These are phyloP conservation scores for Ericerus pela DNA, from an alignment of 1,140 invertebrate species.

Conservation along the genomic window DNA sequence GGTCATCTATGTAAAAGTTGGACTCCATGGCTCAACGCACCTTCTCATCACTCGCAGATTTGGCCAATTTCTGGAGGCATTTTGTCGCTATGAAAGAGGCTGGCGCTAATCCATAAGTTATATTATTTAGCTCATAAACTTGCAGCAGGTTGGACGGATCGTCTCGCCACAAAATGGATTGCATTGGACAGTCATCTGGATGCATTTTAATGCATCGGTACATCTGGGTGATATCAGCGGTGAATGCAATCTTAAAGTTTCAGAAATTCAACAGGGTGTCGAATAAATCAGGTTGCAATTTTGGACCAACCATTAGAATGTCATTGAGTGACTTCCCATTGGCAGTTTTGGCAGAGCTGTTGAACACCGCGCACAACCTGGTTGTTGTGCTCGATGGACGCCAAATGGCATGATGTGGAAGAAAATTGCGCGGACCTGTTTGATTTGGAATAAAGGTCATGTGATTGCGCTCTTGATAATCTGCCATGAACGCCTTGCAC, in stretches of 20 bases:
- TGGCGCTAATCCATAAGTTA: slow-evolving; percentile 23
- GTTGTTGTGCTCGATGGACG: neutral
- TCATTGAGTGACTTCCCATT: slow-evolving; percentile 23
- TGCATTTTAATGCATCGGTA: slow-evolving; percentile 27
- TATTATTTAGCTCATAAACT: slow-evolving; percentile 25
- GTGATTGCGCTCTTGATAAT: neutral
- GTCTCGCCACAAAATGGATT: slow-evolving; percentile 28
- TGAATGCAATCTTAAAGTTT: slow-evolving; percentile 23
- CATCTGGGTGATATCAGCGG: slow-evolving; percentile 31
- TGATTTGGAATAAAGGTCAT: neutral
- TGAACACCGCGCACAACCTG: neutral
- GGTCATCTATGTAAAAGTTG: too few relatives aligned
- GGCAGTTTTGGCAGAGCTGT: neutral
- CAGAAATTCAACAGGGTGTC: slow-evolving; percentile 25
- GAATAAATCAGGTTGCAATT: slow-evolving; percentile 26
- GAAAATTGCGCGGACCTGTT: too few relatives aligned
- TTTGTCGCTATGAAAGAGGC: neutral
- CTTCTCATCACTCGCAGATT: too few relatives aligned
- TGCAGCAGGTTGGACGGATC: slow-evolving; percentile 21
- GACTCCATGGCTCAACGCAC: too few relatives aligned
- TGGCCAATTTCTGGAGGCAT: too few relatives aligned
- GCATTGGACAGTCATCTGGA: slow-evolving; percentile 24
- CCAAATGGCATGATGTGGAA: neutral
- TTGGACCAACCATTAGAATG: slow-evolving; percentile 23
- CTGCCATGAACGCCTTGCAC: neutral